phyloP scores from a whole-genome alignment of 2,113 vertebrate genomes.

The Puffinus mauretanicus region DNA sequence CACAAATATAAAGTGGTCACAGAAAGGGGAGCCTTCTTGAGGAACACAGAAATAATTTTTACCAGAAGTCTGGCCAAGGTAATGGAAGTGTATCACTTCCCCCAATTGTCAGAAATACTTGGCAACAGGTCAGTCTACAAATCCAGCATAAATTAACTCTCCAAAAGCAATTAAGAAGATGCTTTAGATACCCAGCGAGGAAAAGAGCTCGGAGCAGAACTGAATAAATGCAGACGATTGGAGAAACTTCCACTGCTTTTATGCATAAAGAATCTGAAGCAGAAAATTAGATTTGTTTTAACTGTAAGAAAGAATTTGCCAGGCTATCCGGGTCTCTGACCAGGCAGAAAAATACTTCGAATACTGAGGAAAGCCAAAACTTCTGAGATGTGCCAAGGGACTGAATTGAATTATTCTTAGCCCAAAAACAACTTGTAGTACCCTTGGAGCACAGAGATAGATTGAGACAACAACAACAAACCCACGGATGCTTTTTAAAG shows the following conservation, averaged over 20 bases:
- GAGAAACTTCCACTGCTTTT: neutral
- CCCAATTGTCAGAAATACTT: constrained; percentile 38
- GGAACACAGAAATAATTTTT: neutral
- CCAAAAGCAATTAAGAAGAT: constrained; percentile 18
- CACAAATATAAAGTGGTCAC: neutral
- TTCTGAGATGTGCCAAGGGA: neutral
- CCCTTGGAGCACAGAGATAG: neutral
- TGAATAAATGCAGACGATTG: neutral
- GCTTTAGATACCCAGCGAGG: neutral
- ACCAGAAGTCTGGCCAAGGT: neutral
- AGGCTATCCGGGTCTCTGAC: neutral
- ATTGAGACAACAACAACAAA: neutral
- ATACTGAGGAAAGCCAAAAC: neutral
- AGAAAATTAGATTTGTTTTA: constrained; percentile 24
- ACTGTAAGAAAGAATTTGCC: neutral
- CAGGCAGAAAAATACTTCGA: neutral
- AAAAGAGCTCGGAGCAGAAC: neutral
- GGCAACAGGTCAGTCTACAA: constrained; percentile 1
- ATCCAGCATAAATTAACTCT: neutral
- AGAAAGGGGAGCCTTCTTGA: neutral
- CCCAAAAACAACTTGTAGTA: neutral
- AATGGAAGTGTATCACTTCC: constrained; percentile 60
- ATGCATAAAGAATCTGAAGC: neutral
- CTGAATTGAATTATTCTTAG: neutral
- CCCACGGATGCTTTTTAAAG: neutral